A percentile compares a stretch with the other conserved stretches of the same genome.
These are phyloP conservation scores for Dynastes maya DNA, from an alignment of 2,888 invertebrate genomes.

Conservation along the genomic window DNA sequence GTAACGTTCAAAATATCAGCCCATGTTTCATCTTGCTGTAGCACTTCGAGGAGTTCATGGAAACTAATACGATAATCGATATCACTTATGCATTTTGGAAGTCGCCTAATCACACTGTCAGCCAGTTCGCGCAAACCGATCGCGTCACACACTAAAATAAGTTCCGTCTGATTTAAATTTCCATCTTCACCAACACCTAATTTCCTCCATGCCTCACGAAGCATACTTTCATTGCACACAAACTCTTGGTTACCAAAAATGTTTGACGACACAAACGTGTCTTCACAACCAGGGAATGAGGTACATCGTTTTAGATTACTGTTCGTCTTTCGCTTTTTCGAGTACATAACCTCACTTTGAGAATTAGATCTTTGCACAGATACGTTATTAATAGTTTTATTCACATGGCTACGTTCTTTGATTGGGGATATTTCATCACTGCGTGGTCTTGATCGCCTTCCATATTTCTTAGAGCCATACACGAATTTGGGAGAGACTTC, in stretches of 20 bases:
- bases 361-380: conserved; percentile 74
- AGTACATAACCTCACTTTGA: conserved; percentile 73
- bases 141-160: conserved; percentile 78
- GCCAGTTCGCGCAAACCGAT: conserved; percentile 79
- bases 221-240: conserved; percentile 74
- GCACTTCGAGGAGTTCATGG: conserved; percentile 77
- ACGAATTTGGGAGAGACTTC: conserved; percentile 83
- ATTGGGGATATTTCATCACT: conserved; percentile 66
- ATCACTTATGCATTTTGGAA: conserved; percentile 79
- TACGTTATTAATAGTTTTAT: conserved; percentile 60
- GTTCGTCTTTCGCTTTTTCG: conserved; percentile 71
- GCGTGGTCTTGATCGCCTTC: conserved; percentile 80
- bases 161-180: conserved; percentile 76
- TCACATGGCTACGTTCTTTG: conserved; percentile 66
- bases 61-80: conserved; percentile 78
- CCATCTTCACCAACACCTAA: conserved; percentile 77
- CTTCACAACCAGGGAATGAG: conserved; percentile 70
- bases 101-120: conserved; percentile 76
- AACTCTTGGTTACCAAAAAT: conserved; percentile 64
- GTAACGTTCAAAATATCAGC: conserved; percentile 60
- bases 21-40: conserved; percentile 73
- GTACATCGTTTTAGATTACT: conserved; percentile 74
- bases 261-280: conserved; percentile 66
- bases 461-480: conserved; percentile 84
- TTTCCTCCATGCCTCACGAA: conserved; percentile 77